Conservation (phyloP, 2,113 vertebrate species). For the Bungarus multicinctus region DNA sequence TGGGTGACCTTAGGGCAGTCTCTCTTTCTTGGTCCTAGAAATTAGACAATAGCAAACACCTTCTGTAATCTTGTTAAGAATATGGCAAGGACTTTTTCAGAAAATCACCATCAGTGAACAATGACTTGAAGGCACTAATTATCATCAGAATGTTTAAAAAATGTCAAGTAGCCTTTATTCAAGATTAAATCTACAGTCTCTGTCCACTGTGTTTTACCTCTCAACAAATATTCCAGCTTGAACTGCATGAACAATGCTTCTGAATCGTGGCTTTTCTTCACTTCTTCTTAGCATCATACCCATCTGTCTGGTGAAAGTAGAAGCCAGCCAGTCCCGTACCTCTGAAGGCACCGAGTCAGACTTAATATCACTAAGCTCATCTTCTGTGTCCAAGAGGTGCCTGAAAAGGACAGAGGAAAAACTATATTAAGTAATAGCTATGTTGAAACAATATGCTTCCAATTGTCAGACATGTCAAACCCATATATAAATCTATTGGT, state of each 20-base stretch:
- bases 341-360: slow-evolving; percentile 97
- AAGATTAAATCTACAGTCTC: background rate
- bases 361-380: slow-evolving; percentile 96
- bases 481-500: slow-evolving; percentile 13
- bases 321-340: slow-evolving; percentile 97
- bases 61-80: background rate
- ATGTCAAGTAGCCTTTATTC: background rate
- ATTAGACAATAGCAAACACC: background rate
- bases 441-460: background rate
- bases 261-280: slow-evolving; percentile 93
- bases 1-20: background rate
- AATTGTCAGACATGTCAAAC: background rate
- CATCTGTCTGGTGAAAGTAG: slow-evolving; percentile 97
- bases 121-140: background rate
- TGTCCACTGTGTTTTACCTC: slow-evolving; percentile 72
- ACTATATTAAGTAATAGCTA: background rate
- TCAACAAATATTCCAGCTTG: slow-evolving; percentile 99
- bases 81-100: background rate
- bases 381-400: slow-evolving; percentile 91
- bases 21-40: background rate
- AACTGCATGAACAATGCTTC: slow-evolving; percentile 95
- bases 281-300: slow-evolving; percentile 92
- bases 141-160: background rate
- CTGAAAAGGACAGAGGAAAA: slow-evolving; percentile 59
- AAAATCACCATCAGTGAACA: background rate